These are phyloP conservation scores for Alosa sapidissima DNA, from an alignment of 2,797 vertebrate genomes.

Conservation along the genomic window DNA sequence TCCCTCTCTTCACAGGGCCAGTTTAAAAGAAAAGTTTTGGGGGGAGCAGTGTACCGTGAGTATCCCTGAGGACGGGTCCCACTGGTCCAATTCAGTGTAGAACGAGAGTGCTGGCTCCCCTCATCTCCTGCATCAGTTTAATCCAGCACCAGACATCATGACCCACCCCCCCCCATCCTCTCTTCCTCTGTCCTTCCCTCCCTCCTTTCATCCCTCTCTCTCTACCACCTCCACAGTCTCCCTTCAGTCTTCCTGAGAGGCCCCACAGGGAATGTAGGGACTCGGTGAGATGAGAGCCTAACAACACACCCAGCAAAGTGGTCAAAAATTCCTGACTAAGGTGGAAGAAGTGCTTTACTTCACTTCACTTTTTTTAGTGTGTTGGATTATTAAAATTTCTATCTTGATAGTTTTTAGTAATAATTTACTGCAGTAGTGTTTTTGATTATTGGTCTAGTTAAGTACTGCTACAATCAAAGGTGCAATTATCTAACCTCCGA, in stretches of 20 bases:
- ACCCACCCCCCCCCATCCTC: not conserved
- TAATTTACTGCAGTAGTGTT: not conserved
- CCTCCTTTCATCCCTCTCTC: conserved; percentile 34
- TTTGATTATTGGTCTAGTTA: not conserved
- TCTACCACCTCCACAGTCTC: conserved; percentile 28
- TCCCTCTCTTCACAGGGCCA: not conserved
- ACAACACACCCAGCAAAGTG: not conserved
- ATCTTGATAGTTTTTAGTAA: not conserved
- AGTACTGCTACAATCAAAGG: not conserved
- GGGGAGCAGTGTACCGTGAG: not conserved
- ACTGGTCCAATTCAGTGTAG: not conserved
- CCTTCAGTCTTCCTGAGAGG: not conserved
- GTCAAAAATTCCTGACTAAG: not conserved
- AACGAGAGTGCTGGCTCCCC: not conserved
- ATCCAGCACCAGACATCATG: not conserved
- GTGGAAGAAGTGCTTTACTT: not conserved
- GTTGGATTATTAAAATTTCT: not conserved
- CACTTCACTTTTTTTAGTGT: not conserved
- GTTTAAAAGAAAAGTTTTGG: not conserved
- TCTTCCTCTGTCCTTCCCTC: not conserved
- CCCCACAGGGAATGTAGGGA: not conserved
- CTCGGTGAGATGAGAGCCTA: not conserved
- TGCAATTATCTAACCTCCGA: not conserved
- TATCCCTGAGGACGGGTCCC: not conserved
- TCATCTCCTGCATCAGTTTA: not conserved